Conservation (phyloP, 2,888 invertebrate species). For the Perithous albicinctus region DNA sequence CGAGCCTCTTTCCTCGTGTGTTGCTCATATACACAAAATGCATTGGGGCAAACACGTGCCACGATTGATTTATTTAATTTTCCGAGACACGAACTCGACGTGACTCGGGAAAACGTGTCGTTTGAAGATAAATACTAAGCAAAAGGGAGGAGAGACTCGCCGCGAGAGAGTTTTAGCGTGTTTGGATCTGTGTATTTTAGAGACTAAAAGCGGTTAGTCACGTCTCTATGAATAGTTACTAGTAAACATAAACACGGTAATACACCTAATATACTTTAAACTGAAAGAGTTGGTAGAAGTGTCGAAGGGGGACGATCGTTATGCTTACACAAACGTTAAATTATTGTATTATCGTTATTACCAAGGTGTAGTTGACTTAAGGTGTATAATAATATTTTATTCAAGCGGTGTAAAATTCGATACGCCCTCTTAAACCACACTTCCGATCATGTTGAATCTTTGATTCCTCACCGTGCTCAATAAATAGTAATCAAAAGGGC, state of each 20-base stretch:
- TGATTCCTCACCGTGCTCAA: conserved; percentile 58
- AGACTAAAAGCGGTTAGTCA: conserved; percentile 38
- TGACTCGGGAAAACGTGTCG: conserved; percentile 56
- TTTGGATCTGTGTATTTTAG: conserved; percentile 49
- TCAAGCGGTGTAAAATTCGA: conserved; percentile 51
- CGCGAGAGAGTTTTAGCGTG: conserved; percentile 25
- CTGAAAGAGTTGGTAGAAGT: conserved; percentile 26
- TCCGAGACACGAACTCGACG: conserved; percentile 57
- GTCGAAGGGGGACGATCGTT: conserved; percentile 38
- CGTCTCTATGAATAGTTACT: conserved; percentile 38
- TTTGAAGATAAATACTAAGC: conserved; percentile 54
- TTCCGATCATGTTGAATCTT: conserved; percentile 30
- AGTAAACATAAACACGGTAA: conserved; percentile 23
- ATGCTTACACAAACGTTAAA: conserved; percentile 30
- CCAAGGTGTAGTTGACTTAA: conserved; percentile 9
- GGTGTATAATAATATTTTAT: conserved; percentile 48
- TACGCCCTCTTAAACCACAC: conserved; percentile 36
- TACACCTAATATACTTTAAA: conserved; percentile 1
- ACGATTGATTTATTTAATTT: conserved; percentile 64
- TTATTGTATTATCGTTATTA: conserved; percentile 33
- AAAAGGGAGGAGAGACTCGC: conserved; percentile 3
- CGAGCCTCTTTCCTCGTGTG: conserved; percentile 33
- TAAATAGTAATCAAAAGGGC: conserved; percentile 62
- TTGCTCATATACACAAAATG: background rate
- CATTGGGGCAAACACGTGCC: conserved; percentile 42